These are phyloP conservation scores for Theristus sp. DNA, from an alignment of 2,888 invertebrate genomes.

Conservation along the genomic window DNA sequence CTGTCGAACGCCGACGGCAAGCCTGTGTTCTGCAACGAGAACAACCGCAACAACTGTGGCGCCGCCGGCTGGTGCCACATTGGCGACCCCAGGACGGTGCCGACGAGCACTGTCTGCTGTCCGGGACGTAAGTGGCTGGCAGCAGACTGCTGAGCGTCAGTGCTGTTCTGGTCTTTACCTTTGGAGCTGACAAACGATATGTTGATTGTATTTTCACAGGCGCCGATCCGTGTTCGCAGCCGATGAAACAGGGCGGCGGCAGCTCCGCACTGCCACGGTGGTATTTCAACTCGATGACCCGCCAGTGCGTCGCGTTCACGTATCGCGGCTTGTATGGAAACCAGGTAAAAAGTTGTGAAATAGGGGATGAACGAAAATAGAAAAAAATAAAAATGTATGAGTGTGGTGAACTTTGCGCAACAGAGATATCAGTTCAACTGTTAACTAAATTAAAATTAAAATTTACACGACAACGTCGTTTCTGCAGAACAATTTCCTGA, in stretches of 20 bases:
- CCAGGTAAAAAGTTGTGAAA: no score
- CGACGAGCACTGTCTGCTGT: slow-evolving; percentile 5
- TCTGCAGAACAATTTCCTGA: slow-evolving; percentile 19
- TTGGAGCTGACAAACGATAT: not conserved
- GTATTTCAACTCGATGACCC: not conserved
- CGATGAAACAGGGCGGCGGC: not conserved
- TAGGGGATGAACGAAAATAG: no score
- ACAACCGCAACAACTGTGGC: slow-evolving; percentile 1
- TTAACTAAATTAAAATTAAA: no score
- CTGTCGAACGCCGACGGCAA: not conserved
- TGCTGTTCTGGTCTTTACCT: no score
- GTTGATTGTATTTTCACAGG: not conserved
- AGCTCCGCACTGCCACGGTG: not conserved
- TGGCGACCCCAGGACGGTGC: not conserved
- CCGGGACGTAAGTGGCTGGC: slow-evolving; percentile 1
- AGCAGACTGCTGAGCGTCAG: no score
- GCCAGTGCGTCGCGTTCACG: slow-evolving; percentile 2
- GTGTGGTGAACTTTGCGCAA: no score
- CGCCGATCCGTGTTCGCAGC: not conserved
- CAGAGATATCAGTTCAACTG: no score
- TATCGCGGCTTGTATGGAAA: not conserved
- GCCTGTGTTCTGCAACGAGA: not conserved
- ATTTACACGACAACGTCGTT: no score
- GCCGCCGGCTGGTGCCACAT: slow-evolving; percentile 7
- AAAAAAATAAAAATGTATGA: no score